Percentiles rank a stretch among this genome's conserved stretches.
Evolutionary conservation across 2,113 vertebrate genomes (phyloP).

Genomic region (Brevimyrus niger): DNA sequence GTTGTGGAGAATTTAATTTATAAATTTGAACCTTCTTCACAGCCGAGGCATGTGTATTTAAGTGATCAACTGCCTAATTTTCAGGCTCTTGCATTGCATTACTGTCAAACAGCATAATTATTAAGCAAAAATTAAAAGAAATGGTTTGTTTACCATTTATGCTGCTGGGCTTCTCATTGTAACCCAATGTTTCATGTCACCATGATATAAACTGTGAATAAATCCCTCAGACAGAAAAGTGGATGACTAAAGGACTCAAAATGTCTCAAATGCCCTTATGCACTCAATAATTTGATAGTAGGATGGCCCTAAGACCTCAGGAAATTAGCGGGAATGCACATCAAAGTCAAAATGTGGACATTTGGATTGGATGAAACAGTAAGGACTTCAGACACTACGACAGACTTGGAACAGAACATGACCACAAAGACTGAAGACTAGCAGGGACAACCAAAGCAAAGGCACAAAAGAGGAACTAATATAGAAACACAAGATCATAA

Average conservation of each 20-base stretch:
- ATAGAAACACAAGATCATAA: neutral
- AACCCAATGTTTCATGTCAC: too few species aligned
- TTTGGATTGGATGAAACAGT: neutral
- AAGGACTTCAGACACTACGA: neutral
- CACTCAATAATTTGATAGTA: neutral
- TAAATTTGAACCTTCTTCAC: neutral
- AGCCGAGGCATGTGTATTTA: neutral
- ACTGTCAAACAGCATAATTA: too few species aligned
- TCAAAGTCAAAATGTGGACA: neutral
- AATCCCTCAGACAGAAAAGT: neutral
- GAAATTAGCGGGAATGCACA: too few species aligned
- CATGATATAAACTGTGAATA: too few species aligned
- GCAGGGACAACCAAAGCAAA: neutral
- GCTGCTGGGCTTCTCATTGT: too few species aligned
- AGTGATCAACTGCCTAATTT: neutral
- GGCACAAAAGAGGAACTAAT: neutral
- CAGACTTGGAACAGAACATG: neutral
- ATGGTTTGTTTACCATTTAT: too few species aligned
- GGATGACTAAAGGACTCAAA: neutral
- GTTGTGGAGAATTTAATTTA: neutral
- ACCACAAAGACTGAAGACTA: neutral
- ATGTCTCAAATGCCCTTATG: neutral
- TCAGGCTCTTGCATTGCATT: too few species aligned
- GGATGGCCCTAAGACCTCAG: neutral
- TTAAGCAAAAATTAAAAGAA: too few species aligned